Conservation (phyloP, 2,797 vertebrate species). For the Lerista edwardsae region DNA sequence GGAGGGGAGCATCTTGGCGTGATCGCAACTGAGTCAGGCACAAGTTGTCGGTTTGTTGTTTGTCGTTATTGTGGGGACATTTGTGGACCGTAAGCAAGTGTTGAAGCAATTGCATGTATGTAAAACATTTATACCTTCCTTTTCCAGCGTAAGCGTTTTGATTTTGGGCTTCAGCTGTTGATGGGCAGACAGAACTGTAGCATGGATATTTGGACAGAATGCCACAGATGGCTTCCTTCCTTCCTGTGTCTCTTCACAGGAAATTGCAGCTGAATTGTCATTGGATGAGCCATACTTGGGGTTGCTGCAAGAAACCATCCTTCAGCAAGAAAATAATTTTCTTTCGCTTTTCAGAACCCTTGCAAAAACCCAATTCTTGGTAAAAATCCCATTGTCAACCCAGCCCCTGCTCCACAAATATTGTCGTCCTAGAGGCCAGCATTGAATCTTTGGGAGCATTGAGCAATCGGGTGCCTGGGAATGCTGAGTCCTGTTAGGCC, state of each 20-base stretch:
- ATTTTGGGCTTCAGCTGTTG: not conserved
- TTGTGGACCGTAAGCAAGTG: not conserved
- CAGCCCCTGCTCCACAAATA: not conserved
- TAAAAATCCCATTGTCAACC: not conserved
- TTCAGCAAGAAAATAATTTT: not conserved
- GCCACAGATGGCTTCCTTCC: not conserved
- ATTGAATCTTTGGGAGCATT: not conserved
- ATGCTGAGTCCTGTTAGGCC: not conserved
- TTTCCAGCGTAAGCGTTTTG: not conserved
- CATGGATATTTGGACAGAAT: not conserved
- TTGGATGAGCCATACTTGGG: not conserved
- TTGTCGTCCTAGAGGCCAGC: not conserved
- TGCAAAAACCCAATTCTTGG: not conserved
- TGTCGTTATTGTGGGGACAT: not conserved
- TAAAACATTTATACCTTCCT: not conserved
- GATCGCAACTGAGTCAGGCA: constrained; percentile 1
- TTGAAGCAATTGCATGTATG: not conserved
- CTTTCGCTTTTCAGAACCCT: accelerated
- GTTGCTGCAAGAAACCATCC: not conserved
- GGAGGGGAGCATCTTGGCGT: not conserved
- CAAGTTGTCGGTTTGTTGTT: not conserved
- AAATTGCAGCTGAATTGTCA: accelerated
- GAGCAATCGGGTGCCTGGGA: not conserved
- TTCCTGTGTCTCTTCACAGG: not conserved
- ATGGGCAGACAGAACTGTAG: not conserved